These are phyloP conservation scores for Amyelois transitella DNA, from an alignment of 1,140 invertebrate genomes.

Conservation along the genomic window DNA sequence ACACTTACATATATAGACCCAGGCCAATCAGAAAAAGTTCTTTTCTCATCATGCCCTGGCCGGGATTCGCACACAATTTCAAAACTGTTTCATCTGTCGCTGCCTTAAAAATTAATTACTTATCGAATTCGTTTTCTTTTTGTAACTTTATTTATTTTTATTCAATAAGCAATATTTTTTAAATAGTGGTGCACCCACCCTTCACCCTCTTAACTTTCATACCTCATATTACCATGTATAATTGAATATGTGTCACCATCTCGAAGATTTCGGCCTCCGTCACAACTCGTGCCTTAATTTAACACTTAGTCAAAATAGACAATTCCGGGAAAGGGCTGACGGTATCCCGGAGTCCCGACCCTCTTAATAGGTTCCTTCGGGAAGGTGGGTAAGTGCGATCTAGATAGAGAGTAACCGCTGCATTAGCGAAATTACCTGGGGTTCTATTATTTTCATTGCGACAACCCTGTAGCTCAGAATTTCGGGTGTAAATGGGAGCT, in stretches of 20 bases:
- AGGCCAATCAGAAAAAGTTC: no score
- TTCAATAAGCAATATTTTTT: no score
- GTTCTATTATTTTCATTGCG: constrained; percentile 69
- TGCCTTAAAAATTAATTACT: no score
- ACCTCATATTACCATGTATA: neutral
- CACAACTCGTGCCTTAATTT: constrained; percentile 31
- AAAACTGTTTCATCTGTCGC: no score
- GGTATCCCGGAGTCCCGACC: constrained; percentile 36
- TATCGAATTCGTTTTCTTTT: no score
- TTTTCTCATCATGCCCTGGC: no score
- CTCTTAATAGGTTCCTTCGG: constrained; percentile 62
- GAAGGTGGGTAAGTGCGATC: constrained; percentile 49
- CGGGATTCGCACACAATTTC: no score
- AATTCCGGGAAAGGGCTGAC: constrained; percentile 37
- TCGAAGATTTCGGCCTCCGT: constrained; percentile 5
- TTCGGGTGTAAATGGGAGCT: constrained; percentile 21
- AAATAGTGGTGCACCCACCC: no score
- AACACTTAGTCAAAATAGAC: constrained; percentile 49
- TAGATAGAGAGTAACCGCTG: constrained; percentile 66
- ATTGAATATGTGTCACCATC: neutral
- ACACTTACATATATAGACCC: no score
- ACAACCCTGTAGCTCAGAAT: constrained; percentile 36
- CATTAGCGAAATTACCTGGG: constrained; percentile 68
- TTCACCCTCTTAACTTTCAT: no score
- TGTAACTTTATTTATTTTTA: no score